Percentiles rank a stretch among this genome's conserved stretches.
Evolutionary conservation across 2,888 invertebrate genomes (phyloP).

Genomic region (Cyclophora punctaria): DNA sequence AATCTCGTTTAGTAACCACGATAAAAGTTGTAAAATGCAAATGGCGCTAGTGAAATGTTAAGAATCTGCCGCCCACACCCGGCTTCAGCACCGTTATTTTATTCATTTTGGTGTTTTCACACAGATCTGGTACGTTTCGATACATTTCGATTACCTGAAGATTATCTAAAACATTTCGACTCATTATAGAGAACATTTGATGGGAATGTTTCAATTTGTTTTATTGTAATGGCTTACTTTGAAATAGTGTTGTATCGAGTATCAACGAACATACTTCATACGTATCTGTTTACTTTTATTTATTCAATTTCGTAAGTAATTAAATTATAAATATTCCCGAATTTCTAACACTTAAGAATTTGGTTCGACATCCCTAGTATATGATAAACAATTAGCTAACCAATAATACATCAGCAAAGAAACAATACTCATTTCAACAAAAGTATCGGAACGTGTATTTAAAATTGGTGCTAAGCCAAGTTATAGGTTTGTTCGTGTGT

Average conservation of each 20-base stretch:
- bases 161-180: slow-evolving; percentile 23
- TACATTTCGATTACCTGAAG: slow-evolving; percentile 26
- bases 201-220: background rate
- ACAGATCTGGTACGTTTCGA: slow-evolving; percentile 21
- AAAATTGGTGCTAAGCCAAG: background rate
- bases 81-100: slow-evolving; percentile 50
- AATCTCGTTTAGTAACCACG: slow-evolving; percentile 59
- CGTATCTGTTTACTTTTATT: too few species aligned
- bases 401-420: too few species aligned
- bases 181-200: slow-evolving; percentile 11
- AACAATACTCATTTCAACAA: too few species aligned
- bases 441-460: too few species aligned
- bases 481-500: background rate
- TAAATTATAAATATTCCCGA: too few species aligned
- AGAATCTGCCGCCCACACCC: slow-evolving; percentile 62
- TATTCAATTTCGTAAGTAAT: too few species aligned
- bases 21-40: slow-evolving; percentile 73
- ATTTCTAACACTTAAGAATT: too few species aligned
- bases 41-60: slow-evolving; percentile 64
- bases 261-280: too few species aligned
- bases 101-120: slow-evolving; percentile 48
- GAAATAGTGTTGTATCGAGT: too few species aligned
- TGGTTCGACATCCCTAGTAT: too few species aligned
- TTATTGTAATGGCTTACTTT: too few species aligned
- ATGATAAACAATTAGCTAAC: too few species aligned